A percentile compares a stretch with the other conserved stretches of the same genome.
Evolutionary conservation across 1,140 invertebrate species (phyloP).

Genomic region (Leptoteleia sp.): DNA sequence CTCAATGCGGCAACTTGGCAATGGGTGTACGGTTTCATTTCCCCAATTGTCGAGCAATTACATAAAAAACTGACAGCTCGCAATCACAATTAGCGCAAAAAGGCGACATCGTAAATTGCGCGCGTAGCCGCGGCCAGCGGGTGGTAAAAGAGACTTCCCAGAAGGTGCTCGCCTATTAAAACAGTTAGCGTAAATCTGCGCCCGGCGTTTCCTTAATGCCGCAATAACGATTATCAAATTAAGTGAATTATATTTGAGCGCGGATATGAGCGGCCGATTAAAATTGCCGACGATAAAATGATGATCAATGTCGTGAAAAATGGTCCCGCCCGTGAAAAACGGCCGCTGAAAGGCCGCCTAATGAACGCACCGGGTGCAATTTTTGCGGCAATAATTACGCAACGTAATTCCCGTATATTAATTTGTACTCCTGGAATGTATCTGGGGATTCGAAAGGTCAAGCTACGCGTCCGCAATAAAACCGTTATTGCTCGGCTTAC

Average conservation of each 20-base stretch:
- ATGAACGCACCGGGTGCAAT: conserved; percentile 42
- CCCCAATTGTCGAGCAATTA: too few relatives aligned
- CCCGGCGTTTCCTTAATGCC: conserved; percentile 5
- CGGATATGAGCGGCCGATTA: conserved; percentile 10
- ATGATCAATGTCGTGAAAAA: conserved; percentile 46
- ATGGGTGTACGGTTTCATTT: too few relatives aligned
- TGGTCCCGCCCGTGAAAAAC: conserved; percentile 41
- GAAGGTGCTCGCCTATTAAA: not conserved
- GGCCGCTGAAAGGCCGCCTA: conserved; percentile 47
- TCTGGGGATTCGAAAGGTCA: conserved; percentile 60
- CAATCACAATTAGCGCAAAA: too few relatives aligned
- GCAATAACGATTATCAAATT: conserved; percentile 53
- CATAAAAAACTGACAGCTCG: too few relatives aligned
- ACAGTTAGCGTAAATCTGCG: conserved; percentile 10
- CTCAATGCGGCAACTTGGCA: too few relatives aligned
- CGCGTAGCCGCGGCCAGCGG: too few relatives aligned
- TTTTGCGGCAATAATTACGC: conserved; percentile 57
- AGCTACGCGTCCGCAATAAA: conserved; percentile 59
- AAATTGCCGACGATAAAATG: conserved; percentile 19
- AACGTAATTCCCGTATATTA: conserved; percentile 61
- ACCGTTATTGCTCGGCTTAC: conserved; percentile 65
- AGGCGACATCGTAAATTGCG: too few relatives aligned
- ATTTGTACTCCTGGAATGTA: conserved; percentile 63
- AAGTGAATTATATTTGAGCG: conserved; percentile 31
- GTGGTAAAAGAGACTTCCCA: too few relatives aligned